phyloP scores from a whole-genome alignment of 2,113 vertebrate species.

The Lasiurus cinereus region DNA sequence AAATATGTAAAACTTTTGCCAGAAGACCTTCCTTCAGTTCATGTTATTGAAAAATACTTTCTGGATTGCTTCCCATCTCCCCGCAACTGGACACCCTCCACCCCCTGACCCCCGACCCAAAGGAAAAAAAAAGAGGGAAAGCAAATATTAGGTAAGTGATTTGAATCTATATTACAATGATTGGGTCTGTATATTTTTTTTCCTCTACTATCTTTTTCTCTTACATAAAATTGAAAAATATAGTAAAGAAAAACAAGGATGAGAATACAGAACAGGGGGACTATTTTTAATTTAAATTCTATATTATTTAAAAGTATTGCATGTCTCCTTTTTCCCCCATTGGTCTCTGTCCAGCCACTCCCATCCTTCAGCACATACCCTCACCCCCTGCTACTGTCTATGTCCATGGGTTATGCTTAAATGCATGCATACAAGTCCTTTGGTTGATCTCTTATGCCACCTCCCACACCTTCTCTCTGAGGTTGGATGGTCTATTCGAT shows the following conservation, averaged over 20 bases:
- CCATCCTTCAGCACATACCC: too few relatives aligned
- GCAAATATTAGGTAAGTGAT: neutral
- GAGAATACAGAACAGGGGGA: neutral
- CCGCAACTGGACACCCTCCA: neutral
- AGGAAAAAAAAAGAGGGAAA: neutral
- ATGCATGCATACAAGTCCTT: too few relatives aligned
- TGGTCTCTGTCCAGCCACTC: too few relatives aligned
- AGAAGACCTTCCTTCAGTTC: neutral
- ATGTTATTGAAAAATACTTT: neutral
- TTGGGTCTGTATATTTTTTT: neutral
- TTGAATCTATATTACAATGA: neutral
- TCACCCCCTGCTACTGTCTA: too few relatives aligned
- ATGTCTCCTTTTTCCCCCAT: too few relatives aligned
- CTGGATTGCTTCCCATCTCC: neutral
- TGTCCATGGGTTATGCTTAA: too few relatives aligned
- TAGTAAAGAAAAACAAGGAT: neutral
- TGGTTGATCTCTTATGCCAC: too few relatives aligned
- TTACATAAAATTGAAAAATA: neutral
- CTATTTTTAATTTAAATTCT: too few relatives aligned
- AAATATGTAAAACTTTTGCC: constrained; percentile 62
- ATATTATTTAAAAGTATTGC: too few relatives aligned
- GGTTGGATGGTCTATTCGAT: too few relatives aligned
- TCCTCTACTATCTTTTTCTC: neutral
- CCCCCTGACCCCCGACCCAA: neutral
- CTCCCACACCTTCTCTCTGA: too few relatives aligned